A percentile compares a stretch with the other conserved stretches of the same genome.
phyloP scores from a whole-genome alignment of 2,113 vertebrate genomes.

The Manacus vitellinus region DNA sequence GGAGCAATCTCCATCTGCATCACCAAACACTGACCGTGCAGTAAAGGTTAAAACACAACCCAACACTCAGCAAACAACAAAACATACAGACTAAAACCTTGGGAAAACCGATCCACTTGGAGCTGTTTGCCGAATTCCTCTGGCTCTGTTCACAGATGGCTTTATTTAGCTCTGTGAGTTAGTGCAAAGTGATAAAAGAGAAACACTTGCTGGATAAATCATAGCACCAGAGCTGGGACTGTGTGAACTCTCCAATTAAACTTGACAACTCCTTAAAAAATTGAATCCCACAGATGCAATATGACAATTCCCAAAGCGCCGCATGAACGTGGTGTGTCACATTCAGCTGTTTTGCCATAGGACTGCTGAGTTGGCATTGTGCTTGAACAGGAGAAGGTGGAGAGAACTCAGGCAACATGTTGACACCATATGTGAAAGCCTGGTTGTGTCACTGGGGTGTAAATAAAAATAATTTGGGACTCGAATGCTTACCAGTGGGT shows the following conservation, averaged over 20 bases:
- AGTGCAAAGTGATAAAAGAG: slow-evolving; percentile 41
- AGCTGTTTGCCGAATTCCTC: slow-evolving; percentile 7
- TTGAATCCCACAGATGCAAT: slow-evolving; percentile 36
- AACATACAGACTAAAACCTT: neutral
- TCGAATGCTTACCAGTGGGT: neutral
- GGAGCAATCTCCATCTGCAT: fast-evolving
- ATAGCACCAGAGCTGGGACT: slow-evolving; percentile 55
- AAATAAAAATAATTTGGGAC: neutral
- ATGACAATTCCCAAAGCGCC: slow-evolving; percentile 34
- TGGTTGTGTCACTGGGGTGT: neutral
- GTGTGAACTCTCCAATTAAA: slow-evolving; percentile 70
- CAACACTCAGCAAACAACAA: neutral
- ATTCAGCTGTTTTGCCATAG: slow-evolving; percentile 6
- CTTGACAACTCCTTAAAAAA: slow-evolving; percentile 61
- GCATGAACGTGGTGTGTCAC: neutral
- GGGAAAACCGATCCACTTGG: neutral
- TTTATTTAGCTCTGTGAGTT: slow-evolving; percentile 61
- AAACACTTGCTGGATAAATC: slow-evolving; percentile 62
- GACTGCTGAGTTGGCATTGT: neutral
- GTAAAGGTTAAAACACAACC: neutral
- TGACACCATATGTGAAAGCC: neutral
- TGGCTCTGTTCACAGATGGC: slow-evolving; percentile 66
- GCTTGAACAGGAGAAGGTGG: neutral
- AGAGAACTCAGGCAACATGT: neutral
- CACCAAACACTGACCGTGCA: fast-evolving